Conservation (phyloP, 2,888 invertebrate genomes). For the Dynastes hyllus region DNA sequence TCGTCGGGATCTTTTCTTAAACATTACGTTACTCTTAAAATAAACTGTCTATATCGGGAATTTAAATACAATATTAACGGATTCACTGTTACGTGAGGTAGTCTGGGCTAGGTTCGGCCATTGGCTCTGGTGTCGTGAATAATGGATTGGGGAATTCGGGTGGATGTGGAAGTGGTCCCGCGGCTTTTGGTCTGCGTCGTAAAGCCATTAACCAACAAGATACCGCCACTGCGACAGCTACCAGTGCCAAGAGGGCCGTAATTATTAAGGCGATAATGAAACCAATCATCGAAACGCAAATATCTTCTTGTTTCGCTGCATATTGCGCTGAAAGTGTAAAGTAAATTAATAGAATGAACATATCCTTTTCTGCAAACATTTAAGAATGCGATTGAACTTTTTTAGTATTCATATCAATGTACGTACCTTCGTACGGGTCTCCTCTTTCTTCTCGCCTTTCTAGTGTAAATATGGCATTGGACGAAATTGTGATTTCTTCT, state of each 20-base stretch:
- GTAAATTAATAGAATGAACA: slow-evolving; percentile 13
- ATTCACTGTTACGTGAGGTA: slow-evolving; percentile 76
- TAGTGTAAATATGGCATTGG: slow-evolving; percentile 92
- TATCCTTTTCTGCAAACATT: background rate
- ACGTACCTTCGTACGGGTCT: slow-evolving; percentile 85
- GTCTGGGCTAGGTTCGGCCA: slow-evolving; percentile 88
- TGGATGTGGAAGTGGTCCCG: slow-evolving; percentile 94
- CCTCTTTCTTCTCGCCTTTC: slow-evolving; percentile 88
- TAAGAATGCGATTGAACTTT: too few relatives aligned
- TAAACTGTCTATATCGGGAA: slow-evolving; percentile 33
- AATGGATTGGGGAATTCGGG: slow-evolving; percentile 96
- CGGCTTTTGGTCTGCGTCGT: slow-evolving; percentile 87
- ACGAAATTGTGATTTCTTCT: slow-evolving; percentile 94
- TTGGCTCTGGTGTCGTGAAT: slow-evolving; percentile 87
- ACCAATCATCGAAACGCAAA: slow-evolving; percentile 95
- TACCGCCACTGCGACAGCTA: slow-evolving; percentile 95
- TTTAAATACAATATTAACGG: slow-evolving; percentile 30
- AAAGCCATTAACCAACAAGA: slow-evolving; percentile 98
- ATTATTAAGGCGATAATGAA: slow-evolving; percentile 94
- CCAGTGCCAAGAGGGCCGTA: slow-evolving; percentile 91
- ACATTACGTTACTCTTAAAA: slow-evolving; percentile 36
- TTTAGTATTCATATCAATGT: background rate
- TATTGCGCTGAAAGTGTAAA: slow-evolving; percentile 71
- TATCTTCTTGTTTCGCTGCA: slow-evolving; percentile 81
- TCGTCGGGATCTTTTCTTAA: slow-evolving; percentile 35